A percentile compares a stretch with the other conserved stretches of the same genome.
phyloP scores from a whole-genome alignment of 2,797 vertebrate genomes.

The Danio jaintianensis region DNA sequence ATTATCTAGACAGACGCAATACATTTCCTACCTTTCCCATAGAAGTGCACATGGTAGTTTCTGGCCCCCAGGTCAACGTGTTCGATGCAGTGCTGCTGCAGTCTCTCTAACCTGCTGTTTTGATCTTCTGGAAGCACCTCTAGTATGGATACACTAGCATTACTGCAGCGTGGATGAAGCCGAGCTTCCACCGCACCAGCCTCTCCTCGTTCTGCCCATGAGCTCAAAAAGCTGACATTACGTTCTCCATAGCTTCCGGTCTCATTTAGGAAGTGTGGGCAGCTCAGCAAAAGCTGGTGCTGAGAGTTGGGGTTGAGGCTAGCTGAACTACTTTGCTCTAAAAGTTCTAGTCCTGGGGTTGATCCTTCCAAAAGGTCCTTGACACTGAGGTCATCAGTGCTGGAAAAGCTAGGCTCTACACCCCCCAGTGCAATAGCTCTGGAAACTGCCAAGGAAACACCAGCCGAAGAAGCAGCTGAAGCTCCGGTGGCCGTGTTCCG shows the following conservation, averaged over 20 bases:
- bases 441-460: slow-evolving; percentile 75
- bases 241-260: slow-evolving; percentile 85
- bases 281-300: slow-evolving; percentile 87
- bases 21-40: slow-evolving; percentile 84
- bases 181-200: slow-evolving; percentile 59
- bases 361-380: slow-evolving; percentile 68
- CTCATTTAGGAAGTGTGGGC: slow-evolving; percentile 95
- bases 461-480: slow-evolving; percentile 88
- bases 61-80: slow-evolving; percentile 90
- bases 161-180: slow-evolving; percentile 80
- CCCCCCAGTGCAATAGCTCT: slow-evolving; percentile 70
- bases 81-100: slow-evolving; percentile 88
- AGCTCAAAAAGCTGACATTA: slow-evolving; percentile 88
- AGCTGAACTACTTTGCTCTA: slow-evolving; percentile 67
- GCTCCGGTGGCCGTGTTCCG: slow-evolving; percentile 93
- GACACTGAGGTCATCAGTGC: slow-evolving; percentile 85
- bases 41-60: slow-evolving; percentile 91
- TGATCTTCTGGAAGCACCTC: slow-evolving; percentile 85
- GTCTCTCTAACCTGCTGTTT: slow-evolving; percentile 76
- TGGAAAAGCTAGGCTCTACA: slow-evolving; percentile 81
- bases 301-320: slow-evolving; percentile 67
- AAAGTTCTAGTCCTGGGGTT: slow-evolving; percentile 63
- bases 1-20: neutral
- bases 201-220: slow-evolving; percentile 72
- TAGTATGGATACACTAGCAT: slow-evolving; percentile 88